These are phyloP conservation scores for Cherax destructor DNA, from an alignment of 1,140 invertebrate genomes.

Conservation along the genomic window DNA sequence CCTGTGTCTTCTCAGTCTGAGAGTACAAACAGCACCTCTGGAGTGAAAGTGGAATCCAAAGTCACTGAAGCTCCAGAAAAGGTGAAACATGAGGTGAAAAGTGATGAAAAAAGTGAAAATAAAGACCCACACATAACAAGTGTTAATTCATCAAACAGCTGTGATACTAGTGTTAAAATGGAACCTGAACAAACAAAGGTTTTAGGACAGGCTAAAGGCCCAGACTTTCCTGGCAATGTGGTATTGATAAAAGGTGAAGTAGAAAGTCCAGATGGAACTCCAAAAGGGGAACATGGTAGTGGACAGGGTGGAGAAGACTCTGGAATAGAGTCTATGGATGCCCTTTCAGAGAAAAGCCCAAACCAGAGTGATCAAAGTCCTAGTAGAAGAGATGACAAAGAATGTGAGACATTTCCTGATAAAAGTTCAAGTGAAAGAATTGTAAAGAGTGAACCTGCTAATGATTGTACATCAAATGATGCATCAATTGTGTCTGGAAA, in stretches of 20 bases:
- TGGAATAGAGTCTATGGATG: conserved; percentile 95
- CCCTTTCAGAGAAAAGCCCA: conserved; percentile 92
- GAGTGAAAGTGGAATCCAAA: conserved; percentile 64
- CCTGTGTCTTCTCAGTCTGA: conserved; percentile 71
- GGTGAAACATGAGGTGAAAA: conserved; percentile 68
- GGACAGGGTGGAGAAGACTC: conserved; percentile 85
- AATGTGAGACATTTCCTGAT: conserved; percentile 68
- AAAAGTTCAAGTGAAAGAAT: conserved; percentile 41
- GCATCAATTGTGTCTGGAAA: background rate
- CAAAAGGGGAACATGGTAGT: conserved; percentile 74
- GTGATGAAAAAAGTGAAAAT: conserved; percentile 61
- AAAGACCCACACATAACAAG: conserved; percentile 57
- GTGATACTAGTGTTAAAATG: conserved; percentile 72
- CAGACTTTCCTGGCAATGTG: conserved; percentile 72
- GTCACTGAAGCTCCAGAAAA: conserved; percentile 54
- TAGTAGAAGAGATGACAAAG: conserved; percentile 70
- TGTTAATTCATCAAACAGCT: conserved; percentile 69
- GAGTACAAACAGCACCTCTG: conserved; percentile 71
- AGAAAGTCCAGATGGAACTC: conserved; percentile 73
- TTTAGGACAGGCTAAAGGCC: conserved; percentile 52
- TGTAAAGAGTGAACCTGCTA: conserved; percentile 29
- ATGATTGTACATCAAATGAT: background rate
- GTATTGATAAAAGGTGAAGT: conserved; percentile 69
- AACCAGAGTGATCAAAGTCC: conserved; percentile 82
- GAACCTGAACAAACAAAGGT: conserved; percentile 62